These are phyloP conservation scores for Periparus ater DNA, from an alignment of 2,797 vertebrate species.

Conservation along the genomic window DNA sequence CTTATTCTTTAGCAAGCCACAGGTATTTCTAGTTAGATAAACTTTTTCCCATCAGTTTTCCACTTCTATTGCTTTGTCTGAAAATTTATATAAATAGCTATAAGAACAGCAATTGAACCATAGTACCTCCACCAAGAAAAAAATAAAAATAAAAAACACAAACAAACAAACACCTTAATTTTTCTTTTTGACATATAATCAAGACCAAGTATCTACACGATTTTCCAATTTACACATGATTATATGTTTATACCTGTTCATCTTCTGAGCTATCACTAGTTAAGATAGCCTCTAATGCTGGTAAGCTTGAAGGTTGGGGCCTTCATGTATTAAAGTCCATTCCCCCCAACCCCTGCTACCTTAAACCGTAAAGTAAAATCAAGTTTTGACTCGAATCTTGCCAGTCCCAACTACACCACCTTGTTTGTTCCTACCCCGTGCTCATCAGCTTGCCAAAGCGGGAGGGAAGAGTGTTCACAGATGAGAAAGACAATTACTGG, in stretches of 20 bases:
- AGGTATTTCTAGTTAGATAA: background rate
- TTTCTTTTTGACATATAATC: background rate
- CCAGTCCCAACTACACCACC: background rate
- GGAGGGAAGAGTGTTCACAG: background rate
- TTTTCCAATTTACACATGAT: background rate
- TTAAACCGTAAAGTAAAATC: background rate
- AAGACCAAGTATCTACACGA: background rate
- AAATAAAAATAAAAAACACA: too few species aligned
- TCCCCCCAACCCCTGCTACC: background rate
- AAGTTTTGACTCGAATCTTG: background rate
- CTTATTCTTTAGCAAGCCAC: background rate
- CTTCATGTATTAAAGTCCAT: background rate
- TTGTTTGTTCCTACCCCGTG: background rate
- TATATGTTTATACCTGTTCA: background rate
- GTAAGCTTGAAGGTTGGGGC: background rate
- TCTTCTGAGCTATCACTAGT: background rate
- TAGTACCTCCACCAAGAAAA: background rate
- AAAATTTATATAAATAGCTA: background rate
- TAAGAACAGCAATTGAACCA: background rate
- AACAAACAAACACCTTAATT: background rate
- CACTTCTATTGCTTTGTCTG: background rate
- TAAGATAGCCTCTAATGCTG: background rate
- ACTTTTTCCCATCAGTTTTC: background rate
- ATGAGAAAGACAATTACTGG: background rate
- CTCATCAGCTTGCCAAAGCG: background rate